These are phyloP conservation scores for Gymnoscelis rufifasciata DNA, from an alignment of 2,888 invertebrate species.

Conservation along the genomic window DNA sequence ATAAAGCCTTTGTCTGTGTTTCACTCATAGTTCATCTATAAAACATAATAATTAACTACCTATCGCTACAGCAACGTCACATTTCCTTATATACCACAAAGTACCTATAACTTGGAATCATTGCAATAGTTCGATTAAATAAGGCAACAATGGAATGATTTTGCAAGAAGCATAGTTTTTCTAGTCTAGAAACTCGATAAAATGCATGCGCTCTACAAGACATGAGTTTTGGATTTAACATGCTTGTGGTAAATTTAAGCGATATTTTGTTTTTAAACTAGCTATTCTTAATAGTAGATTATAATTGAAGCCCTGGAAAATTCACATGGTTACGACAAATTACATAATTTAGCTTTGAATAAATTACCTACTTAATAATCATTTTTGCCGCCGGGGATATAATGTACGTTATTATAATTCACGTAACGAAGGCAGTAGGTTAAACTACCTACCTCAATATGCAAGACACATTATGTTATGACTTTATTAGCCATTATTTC, in stretches of 20 bases:
- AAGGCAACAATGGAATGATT: slow-evolving; percentile 40
- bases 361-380: slow-evolving; percentile 7
- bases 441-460: slow-evolving; percentile 2
- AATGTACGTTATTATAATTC: neutral
- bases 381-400: slow-evolving; percentile 1
- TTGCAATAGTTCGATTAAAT: slow-evolving; percentile 34
- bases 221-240: too few species aligned
- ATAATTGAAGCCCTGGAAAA: slow-evolving; percentile 1
- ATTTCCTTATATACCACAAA: slow-evolving; percentile 13
- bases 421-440: slow-evolving; percentile 3
- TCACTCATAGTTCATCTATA: slow-evolving; percentile 1
- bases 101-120: slow-evolving; percentile 9
- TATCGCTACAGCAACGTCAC: slow-evolving; percentile 33
- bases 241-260: too few species aligned
- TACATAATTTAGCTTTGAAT: slow-evolving; percentile 1
- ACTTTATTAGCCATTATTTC: slow-evolving; percentile 1
- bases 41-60: slow-evolving; percentile 1
- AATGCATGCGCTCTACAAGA: too few species aligned
- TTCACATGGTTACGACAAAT: slow-evolving; percentile 1
- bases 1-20: slow-evolving; percentile 4
- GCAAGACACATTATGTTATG: neutral
- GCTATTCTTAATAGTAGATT: too few species aligned
- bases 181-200: slow-evolving; percentile 25
- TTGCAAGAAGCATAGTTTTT: slow-evolving; percentile 35
- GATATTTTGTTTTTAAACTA: too few species aligned